These are phyloP conservation scores for Eristalinus aeneus DNA, from an alignment of 2,888 invertebrate genomes.

Conservation along the genomic window DNA sequence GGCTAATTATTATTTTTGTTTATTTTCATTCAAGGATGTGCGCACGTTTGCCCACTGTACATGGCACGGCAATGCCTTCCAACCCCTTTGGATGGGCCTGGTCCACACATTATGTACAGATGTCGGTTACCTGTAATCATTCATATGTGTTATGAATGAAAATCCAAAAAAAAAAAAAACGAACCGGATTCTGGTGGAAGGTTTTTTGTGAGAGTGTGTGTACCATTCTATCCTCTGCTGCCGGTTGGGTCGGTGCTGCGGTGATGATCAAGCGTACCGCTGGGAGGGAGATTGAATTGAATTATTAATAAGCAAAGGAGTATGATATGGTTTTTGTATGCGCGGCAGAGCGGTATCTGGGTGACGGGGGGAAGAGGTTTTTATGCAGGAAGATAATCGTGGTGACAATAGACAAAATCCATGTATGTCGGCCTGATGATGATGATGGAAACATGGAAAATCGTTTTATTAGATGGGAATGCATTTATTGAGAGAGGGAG, in stretches of 20 bases:
- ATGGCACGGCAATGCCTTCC: not conserved
- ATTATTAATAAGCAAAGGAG: slow-evolving; percentile 65
- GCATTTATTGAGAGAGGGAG: slow-evolving; percentile 31
- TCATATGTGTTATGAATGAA: slow-evolving; percentile 56
- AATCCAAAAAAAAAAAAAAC: slow-evolving; percentile 21
- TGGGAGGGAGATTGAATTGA: slow-evolving; percentile 61
- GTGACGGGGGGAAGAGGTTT: slow-evolving; percentile 27
- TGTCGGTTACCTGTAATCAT: slow-evolving; percentile 55
- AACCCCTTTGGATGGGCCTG: slow-evolving; percentile 40
- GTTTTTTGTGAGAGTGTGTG: slow-evolving; percentile 22
- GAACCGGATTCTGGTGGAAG: slow-evolving; percentile 45
- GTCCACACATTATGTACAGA: slow-evolving; percentile 18
- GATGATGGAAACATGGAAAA: slow-evolving; percentile 58
- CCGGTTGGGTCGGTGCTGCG: slow-evolving; percentile 3
- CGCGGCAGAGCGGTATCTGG: not conserved
- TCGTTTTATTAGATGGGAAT: slow-evolving; percentile 59
- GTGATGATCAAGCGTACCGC: slow-evolving; percentile 38
- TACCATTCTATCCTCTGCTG: slow-evolving; percentile 38
- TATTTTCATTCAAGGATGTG: slow-evolving; percentile 12
- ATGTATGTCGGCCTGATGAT: slow-evolving; percentile 15
- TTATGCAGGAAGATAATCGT: slow-evolving; percentile 47
- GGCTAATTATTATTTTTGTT: slow-evolving; percentile 65
- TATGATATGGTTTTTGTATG: slow-evolving; percentile 39
- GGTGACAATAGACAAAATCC: slow-evolving; percentile 46
- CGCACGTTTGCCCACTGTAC: slow-evolving; percentile 1